A percentile compares a stretch with the other conserved stretches of the same genome.
Evolutionary conservation across 2,113 vertebrate species (phyloP).

Genomic region (Lycocorax pyrrhopterus): DNA sequence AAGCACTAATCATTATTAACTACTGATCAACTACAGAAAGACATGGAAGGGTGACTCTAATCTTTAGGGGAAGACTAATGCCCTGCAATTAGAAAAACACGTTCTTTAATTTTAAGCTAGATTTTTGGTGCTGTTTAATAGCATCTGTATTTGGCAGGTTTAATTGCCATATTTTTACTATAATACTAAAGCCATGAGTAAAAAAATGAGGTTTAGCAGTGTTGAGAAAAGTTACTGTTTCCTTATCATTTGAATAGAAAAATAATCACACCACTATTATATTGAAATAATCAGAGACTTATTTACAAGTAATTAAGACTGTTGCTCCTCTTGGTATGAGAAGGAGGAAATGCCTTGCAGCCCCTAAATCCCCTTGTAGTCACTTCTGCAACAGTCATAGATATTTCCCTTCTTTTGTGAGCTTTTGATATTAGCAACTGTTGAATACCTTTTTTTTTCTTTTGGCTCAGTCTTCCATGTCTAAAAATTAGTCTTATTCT

Average conservation of each 20-base stretch:
- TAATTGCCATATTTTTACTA: conserved; percentile 32
- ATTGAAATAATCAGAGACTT: background rate
- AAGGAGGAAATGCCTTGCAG: background rate
- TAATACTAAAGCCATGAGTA: background rate
- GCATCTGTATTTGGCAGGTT: conserved; percentile 30
- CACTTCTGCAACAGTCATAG: background rate
- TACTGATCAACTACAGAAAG: background rate
- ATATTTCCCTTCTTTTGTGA: background rate
- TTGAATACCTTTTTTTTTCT: background rate
- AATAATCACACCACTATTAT: background rate
- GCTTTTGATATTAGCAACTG: background rate
- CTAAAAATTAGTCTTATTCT: background rate
- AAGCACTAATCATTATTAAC: background rate
- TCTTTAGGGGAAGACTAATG: background rate
- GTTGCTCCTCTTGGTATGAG: background rate
- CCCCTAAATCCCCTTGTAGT: background rate
- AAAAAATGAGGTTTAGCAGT: background rate
- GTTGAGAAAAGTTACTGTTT: background rate
- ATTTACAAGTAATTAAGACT: background rate
- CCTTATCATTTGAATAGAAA: background rate
- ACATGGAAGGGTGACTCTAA: background rate
- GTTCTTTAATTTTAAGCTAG: conserved; percentile 8
- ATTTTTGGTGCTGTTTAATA: conserved; percentile 16
- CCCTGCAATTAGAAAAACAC: background rate
- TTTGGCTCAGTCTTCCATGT: background rate